Conservation (phyloP, 2,113 vertebrate species). For the Origma solitaria region DNA sequence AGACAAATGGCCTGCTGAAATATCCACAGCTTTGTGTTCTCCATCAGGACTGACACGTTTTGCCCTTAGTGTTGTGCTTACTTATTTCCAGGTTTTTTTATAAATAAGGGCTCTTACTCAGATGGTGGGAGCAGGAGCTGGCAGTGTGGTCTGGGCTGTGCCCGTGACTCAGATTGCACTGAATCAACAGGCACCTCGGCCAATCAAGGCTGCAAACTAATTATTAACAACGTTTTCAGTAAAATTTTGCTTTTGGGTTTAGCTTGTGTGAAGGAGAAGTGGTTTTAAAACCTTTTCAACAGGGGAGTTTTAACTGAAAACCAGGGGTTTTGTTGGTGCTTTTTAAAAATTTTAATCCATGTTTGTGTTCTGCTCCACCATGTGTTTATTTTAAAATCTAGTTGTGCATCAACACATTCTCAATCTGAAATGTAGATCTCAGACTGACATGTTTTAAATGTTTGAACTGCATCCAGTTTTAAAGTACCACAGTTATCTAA, state of each 20-base stretch:
- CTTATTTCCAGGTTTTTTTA: not conserved
- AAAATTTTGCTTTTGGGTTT: not conserved
- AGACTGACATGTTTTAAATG: constrained; percentile 11
- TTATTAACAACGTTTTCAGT: not conserved
- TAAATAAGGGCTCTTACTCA: not conserved
- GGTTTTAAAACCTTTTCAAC: not conserved
- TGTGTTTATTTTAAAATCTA: constrained; percentile 51
- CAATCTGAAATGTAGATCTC: constrained; percentile 47
- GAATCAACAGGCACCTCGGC: not conserved
- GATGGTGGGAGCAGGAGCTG: not conserved
- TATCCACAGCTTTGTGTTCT: not conserved
- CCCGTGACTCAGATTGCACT: not conserved
- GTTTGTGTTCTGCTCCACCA: not conserved
- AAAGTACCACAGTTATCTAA: constrained; percentile 53
- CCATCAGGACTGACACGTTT: fast-evolving
- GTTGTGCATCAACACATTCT: constrained; percentile 40
- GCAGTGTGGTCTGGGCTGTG: not conserved
- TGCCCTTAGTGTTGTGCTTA: not conserved
- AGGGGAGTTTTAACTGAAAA: not conserved
- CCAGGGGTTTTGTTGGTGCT: not conserved
- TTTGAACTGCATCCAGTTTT: constrained; percentile 45
- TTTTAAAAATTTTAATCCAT: not conserved
- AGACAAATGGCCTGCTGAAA: not conserved
- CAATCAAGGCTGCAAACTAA: not conserved
- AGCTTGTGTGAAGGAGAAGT: not conserved